Conservation (phyloP, 2,888 invertebrate genomes). For the Melikaiella ostensackeni region DNA sequence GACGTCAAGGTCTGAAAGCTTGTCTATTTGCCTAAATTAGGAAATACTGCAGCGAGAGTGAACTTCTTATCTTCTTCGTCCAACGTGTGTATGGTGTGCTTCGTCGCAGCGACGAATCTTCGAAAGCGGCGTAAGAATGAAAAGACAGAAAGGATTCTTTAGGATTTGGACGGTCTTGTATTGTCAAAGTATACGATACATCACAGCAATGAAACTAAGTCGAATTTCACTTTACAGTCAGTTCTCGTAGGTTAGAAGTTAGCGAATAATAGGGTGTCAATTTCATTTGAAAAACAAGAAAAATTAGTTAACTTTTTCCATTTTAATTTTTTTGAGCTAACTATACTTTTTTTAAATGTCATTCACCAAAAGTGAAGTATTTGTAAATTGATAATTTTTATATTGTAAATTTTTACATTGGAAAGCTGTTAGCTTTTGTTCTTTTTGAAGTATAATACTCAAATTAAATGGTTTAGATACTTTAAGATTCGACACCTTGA, state of each 20-base stretch:
- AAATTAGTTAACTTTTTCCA: neutral
- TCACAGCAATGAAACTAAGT: slow-evolving; percentile 17
- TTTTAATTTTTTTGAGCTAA: neutral
- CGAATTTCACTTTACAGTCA: neutral
- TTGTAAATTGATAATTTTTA: neutral
- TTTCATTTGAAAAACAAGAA: neutral
- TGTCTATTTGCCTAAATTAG: slow-evolving; percentile 70
- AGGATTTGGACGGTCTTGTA: slow-evolving; percentile 4
- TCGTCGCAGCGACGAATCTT: slow-evolving; percentile 62
- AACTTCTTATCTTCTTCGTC: slow-evolving; percentile 60
- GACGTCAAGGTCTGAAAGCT: slow-evolving; percentile 60
- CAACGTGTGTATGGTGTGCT: slow-evolving; percentile 59
- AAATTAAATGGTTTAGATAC: neutral
- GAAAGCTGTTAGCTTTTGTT: neutral
- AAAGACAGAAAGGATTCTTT: slow-evolving; percentile 44
- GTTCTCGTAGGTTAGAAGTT: neutral
- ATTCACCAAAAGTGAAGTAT: neutral
- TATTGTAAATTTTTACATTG: neutral
- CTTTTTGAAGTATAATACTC: neutral
- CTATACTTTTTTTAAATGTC: neutral
- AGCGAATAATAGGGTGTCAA: neutral
- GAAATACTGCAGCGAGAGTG: slow-evolving; percentile 73
- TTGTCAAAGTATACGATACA: slow-evolving; percentile 26
- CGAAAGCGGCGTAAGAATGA: slow-evolving; percentile 49
- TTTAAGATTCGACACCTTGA: slow-evolving; percentile 14